Base-by-base conservation (phyloP, 2,113 vertebrate species). In the Hydrolagus affinis region DNA sequence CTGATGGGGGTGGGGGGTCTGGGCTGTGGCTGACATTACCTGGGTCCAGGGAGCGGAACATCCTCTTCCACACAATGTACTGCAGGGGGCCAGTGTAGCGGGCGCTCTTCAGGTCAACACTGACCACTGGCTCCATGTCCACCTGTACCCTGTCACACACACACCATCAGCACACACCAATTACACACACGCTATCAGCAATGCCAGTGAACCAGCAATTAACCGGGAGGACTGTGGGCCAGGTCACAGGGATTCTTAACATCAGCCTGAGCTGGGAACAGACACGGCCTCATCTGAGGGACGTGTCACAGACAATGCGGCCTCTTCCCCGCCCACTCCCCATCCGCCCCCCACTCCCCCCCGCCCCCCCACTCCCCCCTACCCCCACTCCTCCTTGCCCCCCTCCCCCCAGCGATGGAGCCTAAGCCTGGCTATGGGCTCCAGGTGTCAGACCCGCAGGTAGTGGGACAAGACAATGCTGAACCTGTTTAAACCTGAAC, bases 61-160 rank as follows among this genome's bases (percentile, higher is more conserved):
- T 95, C 86, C 86, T 94, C 69, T 92, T 91, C 96, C 95, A 95
- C 85, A 94, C 88, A 76, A 92, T 93, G 91, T 95, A 96, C 87
- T 96, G 95, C 88, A 96, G 87, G 3, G 94, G 95, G 30, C 92
- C 93, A 0, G 90, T 86, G 87, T 85, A 91, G 89, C 92, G 93
- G 88, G 90, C 91, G 86, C 86, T 87, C 89, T 94, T 92, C 14
- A 28, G 85, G 76, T 93, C 88, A 71, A 89, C 62, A 87, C 93
- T 85, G 23, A 95, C 88, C 86, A 89, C 87, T 0, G 90, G 89
- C 44, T 86, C 89, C 15, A 21, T 85, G 72, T 89, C 87, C 11
- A 93, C 78, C 0, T 7, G 85, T 85, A 90, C 85, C 0, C 77
- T 85, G 69, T 91, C 72, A 44, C 44, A 44, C 44, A 44, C 44